phyloP scores from a whole-genome alignment of 2,113 vertebrate genomes.

The Cygnus atratus region DNA sequence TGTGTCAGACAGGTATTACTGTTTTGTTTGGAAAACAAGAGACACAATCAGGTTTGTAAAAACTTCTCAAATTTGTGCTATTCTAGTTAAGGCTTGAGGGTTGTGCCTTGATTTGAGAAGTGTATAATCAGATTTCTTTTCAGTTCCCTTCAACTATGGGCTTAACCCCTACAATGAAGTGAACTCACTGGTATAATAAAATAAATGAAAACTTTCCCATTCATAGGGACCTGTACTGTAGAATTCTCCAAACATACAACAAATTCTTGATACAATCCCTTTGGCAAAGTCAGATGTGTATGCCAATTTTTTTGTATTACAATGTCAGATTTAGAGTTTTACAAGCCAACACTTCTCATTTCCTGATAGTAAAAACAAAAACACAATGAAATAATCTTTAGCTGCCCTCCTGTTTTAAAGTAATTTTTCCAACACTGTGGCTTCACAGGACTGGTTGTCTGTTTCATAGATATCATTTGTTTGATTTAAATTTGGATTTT shows the following conservation, averaged over 20 bases:
- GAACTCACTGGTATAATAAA: neutral
- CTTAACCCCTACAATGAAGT: neutral
- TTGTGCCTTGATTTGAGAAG: neutral
- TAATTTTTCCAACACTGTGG: neutral
- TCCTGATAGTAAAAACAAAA: neutral
- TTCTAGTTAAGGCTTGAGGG: neutral
- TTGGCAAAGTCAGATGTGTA: neutral
- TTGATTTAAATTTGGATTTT: neutral
- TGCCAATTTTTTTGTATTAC: neutral
- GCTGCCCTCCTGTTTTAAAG: neutral
- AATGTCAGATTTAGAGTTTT: neutral
- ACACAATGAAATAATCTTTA: neutral
- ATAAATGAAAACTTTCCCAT: neutral
- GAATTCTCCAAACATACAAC: neutral
- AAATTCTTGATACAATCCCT: neutral
- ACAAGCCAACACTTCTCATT: neutral
- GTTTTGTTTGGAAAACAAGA: neutral
- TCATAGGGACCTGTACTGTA: neutral
- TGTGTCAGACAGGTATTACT: neutral
- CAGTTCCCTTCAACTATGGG: neutral
- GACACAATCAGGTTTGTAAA: neutral
- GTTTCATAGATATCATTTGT: neutral
- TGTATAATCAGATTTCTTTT: constrained; percentile 9
- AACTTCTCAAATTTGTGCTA: neutral
- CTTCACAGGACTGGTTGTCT: neutral